phyloP scores from a whole-genome alignment of 2,888 invertebrate genomes.

The Myopa tessellatipennis region DNA sequence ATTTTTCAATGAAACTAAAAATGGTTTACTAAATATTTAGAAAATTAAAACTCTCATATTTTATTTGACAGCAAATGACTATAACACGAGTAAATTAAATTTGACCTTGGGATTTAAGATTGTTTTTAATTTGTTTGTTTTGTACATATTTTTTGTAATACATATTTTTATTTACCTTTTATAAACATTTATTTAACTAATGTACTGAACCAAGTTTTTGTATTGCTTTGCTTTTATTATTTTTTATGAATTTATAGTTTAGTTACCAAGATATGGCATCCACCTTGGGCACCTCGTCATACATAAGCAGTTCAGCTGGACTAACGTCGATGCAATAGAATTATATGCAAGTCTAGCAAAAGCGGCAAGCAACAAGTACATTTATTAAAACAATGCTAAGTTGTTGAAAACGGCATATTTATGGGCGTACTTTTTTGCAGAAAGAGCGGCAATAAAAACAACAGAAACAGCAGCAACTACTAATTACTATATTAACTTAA shows the following conservation, averaged over 20 bases:
- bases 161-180: no score
- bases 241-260: slow-evolving; percentile 74
- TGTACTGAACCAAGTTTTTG: no score
- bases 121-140: no score
- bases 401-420: slow-evolving; percentile 18
- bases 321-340: slow-evolving; percentile 69
- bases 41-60: no score
- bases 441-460: not conserved
- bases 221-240: not conserved
- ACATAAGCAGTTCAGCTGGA: slow-evolving; percentile 72
- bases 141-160: no score
- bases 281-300: slow-evolving; percentile 74
- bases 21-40: no score
- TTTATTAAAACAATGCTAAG: slow-evolving; percentile 19
- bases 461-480: slow-evolving; percentile 4
- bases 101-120: no score
- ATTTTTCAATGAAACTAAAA: no score
- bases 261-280: slow-evolving; percentile 81
- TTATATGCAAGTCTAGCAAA: slow-evolving; percentile 27
- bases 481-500: slow-evolving; percentile 33
- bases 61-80: no score
- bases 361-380: slow-evolving; percentile 25
- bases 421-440: slow-evolving; percentile 29
- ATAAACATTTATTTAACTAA: no score
- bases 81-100: no score